Evolutionary conservation across 2,797 vertebrate genomes (phyloP).

Genomic region (Pseudocheirus occidentalis): DNA sequence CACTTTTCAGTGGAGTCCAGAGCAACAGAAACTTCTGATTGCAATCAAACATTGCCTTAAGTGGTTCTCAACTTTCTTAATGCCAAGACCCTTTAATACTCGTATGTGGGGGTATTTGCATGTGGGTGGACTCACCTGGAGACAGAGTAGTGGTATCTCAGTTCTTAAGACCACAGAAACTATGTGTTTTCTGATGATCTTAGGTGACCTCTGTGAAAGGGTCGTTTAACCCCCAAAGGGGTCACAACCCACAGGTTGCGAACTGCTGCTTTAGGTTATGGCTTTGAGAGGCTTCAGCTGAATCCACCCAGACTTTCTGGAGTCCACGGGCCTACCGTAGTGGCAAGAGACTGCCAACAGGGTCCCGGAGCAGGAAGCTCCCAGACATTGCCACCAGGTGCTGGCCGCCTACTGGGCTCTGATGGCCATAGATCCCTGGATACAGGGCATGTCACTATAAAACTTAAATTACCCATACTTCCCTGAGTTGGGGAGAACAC

Average conservation of each 20-base stretch:
- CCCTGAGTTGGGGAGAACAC: neutral
- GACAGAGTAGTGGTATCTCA: too few relatives aligned
- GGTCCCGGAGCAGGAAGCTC: neutral
- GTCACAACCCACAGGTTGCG: too few relatives aligned
- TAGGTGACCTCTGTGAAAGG: too few relatives aligned
- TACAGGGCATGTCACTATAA: accelerated
- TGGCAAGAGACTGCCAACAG: neutral
- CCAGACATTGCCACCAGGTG: neutral
- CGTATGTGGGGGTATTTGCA: too few relatives aligned
- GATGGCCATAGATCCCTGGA: neutral
- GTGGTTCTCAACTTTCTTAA: too few relatives aligned
- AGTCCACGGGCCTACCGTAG: neutral
- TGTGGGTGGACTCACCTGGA: too few relatives aligned
- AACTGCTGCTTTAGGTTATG: neutral
- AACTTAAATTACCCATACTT: neutral
- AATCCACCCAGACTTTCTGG: too few relatives aligned
- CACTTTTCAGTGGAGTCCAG: neutral
- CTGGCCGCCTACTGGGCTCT: neutral
- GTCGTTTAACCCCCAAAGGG: too few relatives aligned
- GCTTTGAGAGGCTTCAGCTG: neutral
- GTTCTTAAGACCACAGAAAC: too few relatives aligned
- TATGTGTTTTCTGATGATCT: too few relatives aligned
- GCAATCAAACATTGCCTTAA: neutral
- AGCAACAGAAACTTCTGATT: neutral
- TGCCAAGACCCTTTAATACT: too few relatives aligned